Percentiles rank a stretch among this genome's conserved stretches.
Evolutionary conservation across 2,797 vertebrate species (phyloP).

Genomic region (Enteromius trimaculatus): DNA sequence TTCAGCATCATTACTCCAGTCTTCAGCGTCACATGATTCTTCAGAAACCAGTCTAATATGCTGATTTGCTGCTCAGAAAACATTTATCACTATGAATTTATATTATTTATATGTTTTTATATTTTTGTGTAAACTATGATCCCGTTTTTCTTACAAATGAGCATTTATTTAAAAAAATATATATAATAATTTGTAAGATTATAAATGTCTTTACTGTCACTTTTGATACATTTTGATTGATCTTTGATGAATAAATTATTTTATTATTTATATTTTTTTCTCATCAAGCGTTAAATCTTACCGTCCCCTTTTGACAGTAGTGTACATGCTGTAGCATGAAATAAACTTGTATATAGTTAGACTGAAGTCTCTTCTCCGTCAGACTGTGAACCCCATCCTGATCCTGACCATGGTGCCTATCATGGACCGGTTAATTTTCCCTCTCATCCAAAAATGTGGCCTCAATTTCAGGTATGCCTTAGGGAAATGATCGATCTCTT

Average conservation of each 20-base stretch:
- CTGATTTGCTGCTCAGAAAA: background rate
- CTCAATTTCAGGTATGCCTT: slow-evolving; percentile 90
- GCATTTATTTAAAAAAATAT: background rate
- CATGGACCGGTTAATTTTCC: slow-evolving; percentile 85
- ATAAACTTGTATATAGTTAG: no score
- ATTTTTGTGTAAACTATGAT: background rate
- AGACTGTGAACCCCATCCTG: slow-evolving; percentile 93
- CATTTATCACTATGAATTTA: background rate
- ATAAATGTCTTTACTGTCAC: background rate
- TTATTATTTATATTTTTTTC: background rate
- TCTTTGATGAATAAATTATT: background rate
- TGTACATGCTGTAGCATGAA: background rate
- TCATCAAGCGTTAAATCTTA: background rate
- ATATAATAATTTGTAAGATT: background rate
- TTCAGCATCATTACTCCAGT: background rate
- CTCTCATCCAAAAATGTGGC: slow-evolving; percentile 89
- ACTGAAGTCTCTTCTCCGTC: slow-evolving; percentile 16
- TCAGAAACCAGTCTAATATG: background rate
- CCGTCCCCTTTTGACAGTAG: background rate
- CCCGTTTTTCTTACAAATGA: background rate
- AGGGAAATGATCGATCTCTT: background rate
- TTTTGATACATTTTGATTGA: background rate
- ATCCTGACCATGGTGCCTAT: slow-evolving; percentile 91
- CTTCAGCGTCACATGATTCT: background rate
- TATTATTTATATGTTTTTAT: background rate